Conservation (phyloP, 2,113 vertebrate species). For the Nothocercus julius region DNA sequence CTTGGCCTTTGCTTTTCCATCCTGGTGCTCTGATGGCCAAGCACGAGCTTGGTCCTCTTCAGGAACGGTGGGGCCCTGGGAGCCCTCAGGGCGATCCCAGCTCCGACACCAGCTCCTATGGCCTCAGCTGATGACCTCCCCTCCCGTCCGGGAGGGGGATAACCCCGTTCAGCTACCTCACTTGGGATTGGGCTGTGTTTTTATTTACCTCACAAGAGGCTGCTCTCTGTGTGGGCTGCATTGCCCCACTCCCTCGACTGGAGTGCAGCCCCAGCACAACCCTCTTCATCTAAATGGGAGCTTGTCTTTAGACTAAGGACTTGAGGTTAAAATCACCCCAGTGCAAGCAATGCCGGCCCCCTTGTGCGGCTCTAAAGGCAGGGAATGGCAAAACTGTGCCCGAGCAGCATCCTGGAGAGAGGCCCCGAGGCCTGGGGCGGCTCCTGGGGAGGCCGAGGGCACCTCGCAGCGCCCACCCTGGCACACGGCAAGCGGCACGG, state of each 20-base stretch:
- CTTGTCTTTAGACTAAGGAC: not conserved
- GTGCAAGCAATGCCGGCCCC: not conserved
- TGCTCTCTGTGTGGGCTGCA: not conserved
- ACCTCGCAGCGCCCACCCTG: rapidly evolving
- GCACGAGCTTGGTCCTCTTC: not conserved
- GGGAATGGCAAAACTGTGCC: not conserved
- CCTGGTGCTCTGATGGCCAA: slow-evolving; percentile 36
- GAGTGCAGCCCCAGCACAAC: not conserved
- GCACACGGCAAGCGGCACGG: not conserved
- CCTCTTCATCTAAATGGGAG: not conserved
- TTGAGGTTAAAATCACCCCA: not conserved
- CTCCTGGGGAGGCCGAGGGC: not conserved
- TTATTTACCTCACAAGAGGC: not conserved
- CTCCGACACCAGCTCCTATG: not conserved
- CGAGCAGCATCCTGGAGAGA: not conserved
- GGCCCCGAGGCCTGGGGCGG: not conserved
- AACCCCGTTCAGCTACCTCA: slow-evolving; percentile 14
- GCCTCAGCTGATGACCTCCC: rapidly evolving
- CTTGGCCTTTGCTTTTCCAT: not conserved
- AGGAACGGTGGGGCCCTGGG: not conserved
- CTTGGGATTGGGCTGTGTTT: not conserved
- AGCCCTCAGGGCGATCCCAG: not conserved
- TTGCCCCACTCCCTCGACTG: not conserved
- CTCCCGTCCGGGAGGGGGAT: not conserved
- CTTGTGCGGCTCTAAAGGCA: not conserved